A percentile compares a stretch with the other conserved stretches of the same genome.
Evolutionary conservation across 2,797 vertebrate species (phyloP).

Genomic region (Anniella stebbinsi): DNA sequence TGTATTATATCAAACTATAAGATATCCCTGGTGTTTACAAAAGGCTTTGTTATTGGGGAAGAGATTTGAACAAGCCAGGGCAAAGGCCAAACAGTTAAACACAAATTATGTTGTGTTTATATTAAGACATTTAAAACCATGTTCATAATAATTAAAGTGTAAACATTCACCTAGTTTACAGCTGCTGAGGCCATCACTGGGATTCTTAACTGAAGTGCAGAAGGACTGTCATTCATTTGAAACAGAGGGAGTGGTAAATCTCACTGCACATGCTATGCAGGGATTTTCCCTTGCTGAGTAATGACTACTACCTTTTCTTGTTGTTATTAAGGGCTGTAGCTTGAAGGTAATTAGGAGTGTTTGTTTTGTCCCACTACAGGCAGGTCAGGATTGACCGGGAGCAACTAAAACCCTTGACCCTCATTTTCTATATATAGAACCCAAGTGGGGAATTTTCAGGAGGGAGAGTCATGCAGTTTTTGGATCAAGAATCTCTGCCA

Average conservation of each 20-base stretch:
- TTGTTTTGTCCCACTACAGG: not conserved
- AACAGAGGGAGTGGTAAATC: not conserved
- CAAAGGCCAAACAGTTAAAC: conserved; percentile 9
- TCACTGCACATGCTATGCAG: not conserved
- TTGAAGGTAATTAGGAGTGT: not conserved
- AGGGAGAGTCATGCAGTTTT: no score
- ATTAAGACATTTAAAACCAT: conserved; percentile 16
- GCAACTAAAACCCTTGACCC: not conserved
- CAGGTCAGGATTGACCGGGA: not conserved
- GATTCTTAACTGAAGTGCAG: not conserved
- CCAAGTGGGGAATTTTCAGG: not conserved
- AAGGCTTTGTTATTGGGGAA: not conserved
- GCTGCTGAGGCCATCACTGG: not conserved
- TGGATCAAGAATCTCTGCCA: not conserved
- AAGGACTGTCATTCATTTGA: not conserved
- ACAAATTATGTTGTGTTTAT: conserved; percentile 10
- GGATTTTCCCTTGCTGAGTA: conserved; percentile 17
- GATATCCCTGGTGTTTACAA: not conserved
- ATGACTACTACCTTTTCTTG: not conserved
- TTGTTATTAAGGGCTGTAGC: not conserved
- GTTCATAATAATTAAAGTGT: not conserved
- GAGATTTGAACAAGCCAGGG: conserved; percentile 6
- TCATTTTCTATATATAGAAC: not conserved
- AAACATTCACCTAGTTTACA: not conserved
- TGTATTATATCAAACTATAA: not conserved